Base-by-base conservation (phyloP, 1,140 invertebrate genomes). In the Drosophila neocordata region DNA sequence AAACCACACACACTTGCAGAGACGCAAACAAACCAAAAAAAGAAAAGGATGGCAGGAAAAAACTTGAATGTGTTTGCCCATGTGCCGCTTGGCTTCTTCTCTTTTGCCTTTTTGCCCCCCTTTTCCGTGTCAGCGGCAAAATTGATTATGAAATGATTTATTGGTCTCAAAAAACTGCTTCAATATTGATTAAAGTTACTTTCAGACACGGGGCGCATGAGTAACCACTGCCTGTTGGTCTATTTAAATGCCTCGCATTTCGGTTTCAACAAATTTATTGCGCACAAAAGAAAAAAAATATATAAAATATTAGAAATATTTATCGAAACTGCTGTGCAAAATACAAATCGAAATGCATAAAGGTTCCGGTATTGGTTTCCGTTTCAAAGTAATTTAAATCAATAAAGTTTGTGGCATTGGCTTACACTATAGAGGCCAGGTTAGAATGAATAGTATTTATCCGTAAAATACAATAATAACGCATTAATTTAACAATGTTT, bases 81-180 rank as follows among this genome's bases (percentile, higher is more conserved):
- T 48, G 73, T 79, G 65, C 62, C 72, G 37, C 37, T 63, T 38
- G 60, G 60, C 41, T 65, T 67, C 64, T 64, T 31, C 69, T 77
- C 34, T 44, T 15, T 53, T 6, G 9, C 7, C 31, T 13, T 31
- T 27, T 56, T 44, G 56, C 48, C 27, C 79, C 52, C 59, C 1
- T 55, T 48, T 57, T 20, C 57, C 74, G 75, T 81, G 82, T 87
- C 82, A 76, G 75, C 69, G 56, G 79, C 82, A 87, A 87, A 87
- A 87, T 87, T 87, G 82, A 87, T 87, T 87, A 87, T 87, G 83
- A 87, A 88, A 87, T 87, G 82, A 87, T 87, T 87, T 87, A 87
- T 87, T 87, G 82, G 82, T 75, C 78, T 88, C 82, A 88, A 87
- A 87, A 87, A 88, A 48, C 72, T 83, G 82, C 82, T 87, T 88